These are phyloP conservation scores for Ernsta delagoae DNA, from an alignment of 2,888 invertebrate species.

Conservation along the genomic window DNA sequence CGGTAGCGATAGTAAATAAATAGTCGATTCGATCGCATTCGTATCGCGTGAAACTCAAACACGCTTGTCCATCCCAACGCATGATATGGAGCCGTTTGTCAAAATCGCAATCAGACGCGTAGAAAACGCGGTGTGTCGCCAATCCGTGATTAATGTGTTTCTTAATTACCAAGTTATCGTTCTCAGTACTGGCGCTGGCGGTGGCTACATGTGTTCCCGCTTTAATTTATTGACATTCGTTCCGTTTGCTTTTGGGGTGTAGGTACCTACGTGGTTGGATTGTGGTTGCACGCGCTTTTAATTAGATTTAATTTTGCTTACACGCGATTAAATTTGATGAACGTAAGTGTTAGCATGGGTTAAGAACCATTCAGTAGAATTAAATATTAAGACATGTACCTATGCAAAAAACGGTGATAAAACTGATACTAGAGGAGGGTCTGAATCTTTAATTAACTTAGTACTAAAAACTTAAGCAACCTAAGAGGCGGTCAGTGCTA, in stretches of 20 bases:
- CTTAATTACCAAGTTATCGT: conserved; percentile 83
- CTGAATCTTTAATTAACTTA: too few species aligned
- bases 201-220: conserved; percentile 74
- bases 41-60: not conserved
- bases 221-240: conserved; percentile 78
- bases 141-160: conserved; percentile 81
- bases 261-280: conserved; percentile 39
- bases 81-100: conserved; percentile 78
- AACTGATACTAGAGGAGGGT: too few species aligned
- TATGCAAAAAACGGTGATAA: too few species aligned
- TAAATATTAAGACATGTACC: too few species aligned
- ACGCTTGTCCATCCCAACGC: conserved; percentile 47
- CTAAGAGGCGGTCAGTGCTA: too few species aligned
- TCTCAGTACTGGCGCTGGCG: conserved; percentile 48
- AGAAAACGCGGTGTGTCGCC: conserved; percentile 64
- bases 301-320: conserved; percentile 26
- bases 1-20: not conserved
- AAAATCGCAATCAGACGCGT: conserved; percentile 69
- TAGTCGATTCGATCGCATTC: not conserved
- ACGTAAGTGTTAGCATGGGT: too few species aligned
- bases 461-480: too few species aligned
- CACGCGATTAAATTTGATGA: conserved; percentile 22
- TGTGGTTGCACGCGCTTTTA: not conserved
- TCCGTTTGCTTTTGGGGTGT: conserved; percentile 54
- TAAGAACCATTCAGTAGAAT: too few species aligned